Percentiles rank a stretch among this genome's conserved stretches.
Conservation (phyloP, 2,888 invertebrate species). For the Torymus tubicola region DNA sequence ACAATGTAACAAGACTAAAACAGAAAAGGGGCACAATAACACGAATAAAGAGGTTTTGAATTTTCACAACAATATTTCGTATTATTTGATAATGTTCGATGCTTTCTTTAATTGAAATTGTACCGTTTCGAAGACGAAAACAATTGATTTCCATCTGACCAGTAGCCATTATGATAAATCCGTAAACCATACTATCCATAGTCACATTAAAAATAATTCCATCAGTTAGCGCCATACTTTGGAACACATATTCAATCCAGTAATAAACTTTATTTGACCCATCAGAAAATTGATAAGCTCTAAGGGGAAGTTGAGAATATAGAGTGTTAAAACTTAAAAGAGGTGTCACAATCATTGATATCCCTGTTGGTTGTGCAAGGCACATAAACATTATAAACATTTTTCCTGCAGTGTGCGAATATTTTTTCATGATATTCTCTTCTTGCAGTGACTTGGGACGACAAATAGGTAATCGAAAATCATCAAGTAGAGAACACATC, state of each 20-base stretch:
- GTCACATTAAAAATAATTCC: conserved; percentile 50
- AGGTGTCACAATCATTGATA: conserved; percentile 3
- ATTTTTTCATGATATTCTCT: conserved; percentile 29
- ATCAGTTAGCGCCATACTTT: conserved; percentile 35
- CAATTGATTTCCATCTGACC: conserved; percentile 47
- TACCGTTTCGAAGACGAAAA: conserved; percentile 19
- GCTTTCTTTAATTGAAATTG: conserved; percentile 7
- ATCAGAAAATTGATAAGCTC: conserved; percentile 49
- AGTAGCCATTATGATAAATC: conserved; percentile 43
- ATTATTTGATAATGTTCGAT: conserved; percentile 47
- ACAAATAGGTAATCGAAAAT: conserved; percentile 20
- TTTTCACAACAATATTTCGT: conserved; percentile 26
- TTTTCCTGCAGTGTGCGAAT: neutral
- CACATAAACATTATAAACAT: conserved; percentile 38
- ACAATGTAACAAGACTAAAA: conserved; percentile 49
- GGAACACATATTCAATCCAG: conserved; percentile 31
- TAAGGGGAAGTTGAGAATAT: conserved; percentile 30
- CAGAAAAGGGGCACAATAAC: conserved; percentile 45
- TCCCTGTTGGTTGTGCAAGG: conserved; percentile 32
- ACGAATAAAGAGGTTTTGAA: conserved; percentile 48
- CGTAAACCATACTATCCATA: conserved; percentile 50
- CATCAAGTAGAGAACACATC: conserved; percentile 22
- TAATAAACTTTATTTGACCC: neutral
- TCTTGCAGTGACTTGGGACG: conserved; percentile 30
- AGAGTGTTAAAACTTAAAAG: conserved; percentile 12